Evolutionary conservation across 2,797 vertebrate species (phyloP).

Genomic region (Oryzias sinensis): DNA sequence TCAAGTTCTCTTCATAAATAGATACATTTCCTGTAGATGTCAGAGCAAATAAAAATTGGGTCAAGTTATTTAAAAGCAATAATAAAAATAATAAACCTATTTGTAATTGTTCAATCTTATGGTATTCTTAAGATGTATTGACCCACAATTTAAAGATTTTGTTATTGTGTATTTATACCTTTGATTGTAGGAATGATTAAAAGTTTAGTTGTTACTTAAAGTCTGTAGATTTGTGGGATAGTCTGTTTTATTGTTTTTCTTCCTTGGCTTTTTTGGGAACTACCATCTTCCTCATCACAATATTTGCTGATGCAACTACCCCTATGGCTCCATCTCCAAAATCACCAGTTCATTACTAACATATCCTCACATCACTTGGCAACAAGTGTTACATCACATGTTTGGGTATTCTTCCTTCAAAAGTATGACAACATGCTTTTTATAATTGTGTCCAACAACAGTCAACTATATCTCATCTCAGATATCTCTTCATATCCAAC

Average conservation of each 20-base stretch:
- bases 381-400: slow-evolving; percentile 1
- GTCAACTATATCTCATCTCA: no score
- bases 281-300: slow-evolving; percentile 24
- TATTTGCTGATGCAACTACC: slow-evolving; percentile 32
- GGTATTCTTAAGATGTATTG: no score
- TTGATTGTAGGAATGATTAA: no score
- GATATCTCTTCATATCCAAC: no score
- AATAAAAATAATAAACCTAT: no score
- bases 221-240: neutral
- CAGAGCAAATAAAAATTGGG: slow-evolving; percentile 37
- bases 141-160: no score
- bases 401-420: slow-evolving; percentile 9
- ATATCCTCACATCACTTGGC: slow-evolving; percentile 1
- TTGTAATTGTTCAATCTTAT: no score
- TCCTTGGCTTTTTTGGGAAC: slow-evolving; percentile 16
- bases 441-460: slow-evolving; percentile 1
- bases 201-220: no score
- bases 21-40: slow-evolving; percentile 43
- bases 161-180: no score
- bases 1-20: slow-evolving; percentile 53
- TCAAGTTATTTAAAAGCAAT: slow-evolving; percentile 6
- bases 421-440: neutral
- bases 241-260: neutral
- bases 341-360: slow-evolving; percentile 24
- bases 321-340: slow-evolving; percentile 1